Base-by-base conservation (phyloP, 2,888 invertebrate species). In the Zaprionus bogoriensis region DNA sequence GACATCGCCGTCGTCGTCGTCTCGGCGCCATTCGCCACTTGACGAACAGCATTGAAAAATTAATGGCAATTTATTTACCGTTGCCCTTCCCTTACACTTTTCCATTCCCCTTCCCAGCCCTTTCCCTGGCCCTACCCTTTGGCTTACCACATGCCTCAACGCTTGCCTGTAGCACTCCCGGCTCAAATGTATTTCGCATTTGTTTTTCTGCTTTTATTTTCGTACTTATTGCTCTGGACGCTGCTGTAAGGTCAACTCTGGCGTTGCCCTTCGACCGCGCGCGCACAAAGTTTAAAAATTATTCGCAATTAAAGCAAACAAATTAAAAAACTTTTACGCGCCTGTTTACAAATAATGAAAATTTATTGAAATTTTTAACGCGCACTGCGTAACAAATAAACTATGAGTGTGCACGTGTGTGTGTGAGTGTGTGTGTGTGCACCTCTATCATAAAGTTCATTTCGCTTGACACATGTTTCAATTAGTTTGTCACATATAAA, bases 31-130 rank as follows among this genome's bases (percentile, higher is more conserved):
- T 68, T 76, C 80, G 67, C 77, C 80, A 86, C 80, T 86, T 81
- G 80, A 81, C 86, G 80, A 86, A 63, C 80, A 67, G 74, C 77
- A 77, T 77, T 89, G 87, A 89, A 88, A 89, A 89, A 89, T 89
- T 87, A 89, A 89, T 88, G 79, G 89, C 89, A 88, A 89, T 89
- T 89, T 89, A 89, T 89, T 89, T 89, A 81, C 84, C 22, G 28
- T 7, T 9, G 23, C 42, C 46, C n/a, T n/a, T n/a, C n/a, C n/a
- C n/a, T n/a, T n/a, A n/a, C n/a, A n/a, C n/a, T n/a, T n/a, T n/a
- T n/a, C n/a, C 42, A 6, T 28, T 22, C 6, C 32, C 27, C 9
- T 1, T 28, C 19, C 14, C 3, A 12, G 2, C 3, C 27, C 22
- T 20, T 7, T 17, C 17, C 36, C 3, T 1, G n/a, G 9, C 14